Base-by-base conservation (phyloP, 2,113 vertebrate genomes). In the Verasper variegatus region DNA sequence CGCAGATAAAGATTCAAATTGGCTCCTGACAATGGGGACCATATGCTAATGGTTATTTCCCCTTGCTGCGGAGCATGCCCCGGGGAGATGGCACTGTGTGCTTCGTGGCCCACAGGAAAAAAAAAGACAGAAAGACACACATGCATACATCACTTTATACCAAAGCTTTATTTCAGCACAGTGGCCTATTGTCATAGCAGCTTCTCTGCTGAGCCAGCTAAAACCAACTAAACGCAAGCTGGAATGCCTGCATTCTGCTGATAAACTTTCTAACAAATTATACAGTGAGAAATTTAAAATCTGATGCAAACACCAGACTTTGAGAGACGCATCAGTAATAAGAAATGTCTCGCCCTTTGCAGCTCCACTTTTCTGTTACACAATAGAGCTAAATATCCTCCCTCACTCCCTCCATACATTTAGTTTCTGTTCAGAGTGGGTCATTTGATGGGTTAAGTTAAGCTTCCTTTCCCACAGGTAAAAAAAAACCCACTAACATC, bases 1-100 rank as follows among this genome's bases (percentile, higher is more conserved):
- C 55, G 31, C 63, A 88, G 84, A 93, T 92, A 93, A 91, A 92
- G 87, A 94, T 93, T 91, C 92, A 94, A 95, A 96, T 93, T 93
- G 93, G 94, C 88, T 89, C 73, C 87, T 83, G 82, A 93, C 93
- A 94, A 90, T 83, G 84, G 84, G 78, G 90, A 92, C 80, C 87
- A 89, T 93, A 82, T 91, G 93, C 92, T 95, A 95, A 95, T 91
- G 90, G 80, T 17, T 92, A 92, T 89, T 83, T 88, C 92, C 91
- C 86, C 72, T 37, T 69, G 91, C 93, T 85, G 86, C 87, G 62
- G 77, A 89, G 80, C 78, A 65, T 26, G 84, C 91, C 86, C 90
- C 76, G 60, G 89, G 88, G 92, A 91, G 81, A 85, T 68, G 88
- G 60, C 70, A 86, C 77, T 71, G 71, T 87, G 78, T 60, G 81